Evolutionary conservation across 1,140 invertebrate genomes (phyloP), one percentile per base, ranked within the genome.

Genomic region (Bombus breviceps): DNA sequence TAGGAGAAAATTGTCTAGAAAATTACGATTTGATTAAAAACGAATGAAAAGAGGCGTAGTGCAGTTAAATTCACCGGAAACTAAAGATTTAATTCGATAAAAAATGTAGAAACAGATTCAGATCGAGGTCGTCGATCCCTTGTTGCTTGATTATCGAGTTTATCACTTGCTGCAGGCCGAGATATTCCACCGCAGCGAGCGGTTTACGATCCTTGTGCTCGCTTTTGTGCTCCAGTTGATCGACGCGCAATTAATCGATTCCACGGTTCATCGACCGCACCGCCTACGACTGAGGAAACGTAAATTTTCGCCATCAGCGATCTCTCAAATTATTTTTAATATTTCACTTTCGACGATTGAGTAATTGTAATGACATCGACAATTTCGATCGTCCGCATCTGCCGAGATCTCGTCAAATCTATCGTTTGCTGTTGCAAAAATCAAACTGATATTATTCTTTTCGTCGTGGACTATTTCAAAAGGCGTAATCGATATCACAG

Each of bases 211-310:
- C 39, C 43, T 8, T 5, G 43, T 73, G 68, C 18, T 22, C 28
- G 34, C 28, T 62, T 59, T 41, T 47, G 71, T 37, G 41, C 72
- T 75, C 81, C 72, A 68, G 59, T 83, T 75, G 41, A 83, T 43
- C 41, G 76, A 10, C 62, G 22, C 78, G 66, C 43, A 43, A 53
- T 47, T 39, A 64, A 83, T 75, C 72, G 59, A 74, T 73, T 43
- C 59, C 41, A 83, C 39, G n/a, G 71, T 64, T 37, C 47, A 32
- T 28, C 25, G 47, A 57, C 34, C 39, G 34, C 57, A 34, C 13
- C 13, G 41, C 41, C 9, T 39, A 22, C 47, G 0, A 9, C 43
- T 0, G 15, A 22, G 12, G 53, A 69, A 53, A 57, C 34, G 2
- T 41, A 4, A 8, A 72, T 81, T 59, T 81, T 62, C 68, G 28